Evolutionary conservation across 2,888 invertebrate species (phyloP).

Genomic region (Eupithecia subfuscata): DNA sequence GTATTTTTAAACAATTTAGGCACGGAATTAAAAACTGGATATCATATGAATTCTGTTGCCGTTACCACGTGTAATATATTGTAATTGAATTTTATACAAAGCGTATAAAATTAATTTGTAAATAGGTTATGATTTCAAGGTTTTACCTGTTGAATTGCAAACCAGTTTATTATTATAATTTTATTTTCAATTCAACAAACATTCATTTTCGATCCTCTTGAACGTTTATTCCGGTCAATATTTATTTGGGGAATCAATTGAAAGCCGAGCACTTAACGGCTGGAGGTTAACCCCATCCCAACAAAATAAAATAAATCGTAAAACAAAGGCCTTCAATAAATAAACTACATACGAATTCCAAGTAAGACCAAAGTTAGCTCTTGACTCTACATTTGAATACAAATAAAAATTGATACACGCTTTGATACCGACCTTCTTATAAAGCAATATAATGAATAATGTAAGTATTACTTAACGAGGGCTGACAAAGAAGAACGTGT

Average conservation of each 20-base stretch:
- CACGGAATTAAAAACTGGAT: neutral
- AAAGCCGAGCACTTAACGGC: neutral
- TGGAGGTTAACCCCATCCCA: conserved; percentile 5
- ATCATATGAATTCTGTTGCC: neutral
- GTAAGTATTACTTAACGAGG: conserved; percentile 50
- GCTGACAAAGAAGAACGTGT: conserved; percentile 47
- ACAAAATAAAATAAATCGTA: conserved; percentile 6
- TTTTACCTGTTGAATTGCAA: neutral
- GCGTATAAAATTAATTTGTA: neutral
- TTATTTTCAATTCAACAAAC: neutral
- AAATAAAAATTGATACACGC: conserved; percentile 33
- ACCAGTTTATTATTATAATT: neutral
- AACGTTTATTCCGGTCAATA: neutral
- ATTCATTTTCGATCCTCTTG: neutral
- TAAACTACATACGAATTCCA: conserved; percentile 4
- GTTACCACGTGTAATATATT: neutral
- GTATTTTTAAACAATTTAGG: neutral
- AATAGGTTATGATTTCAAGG: conserved; percentile 5
- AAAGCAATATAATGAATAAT: conserved; percentile 52
- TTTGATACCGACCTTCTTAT: conserved; percentile 50
- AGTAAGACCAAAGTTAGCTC: conserved; percentile 8
- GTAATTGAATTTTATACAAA: neutral
- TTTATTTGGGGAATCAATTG: neutral
- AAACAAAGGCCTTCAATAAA: neutral
- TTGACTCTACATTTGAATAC: conserved; percentile 14